phyloP scores from a whole-genome alignment of 2,888 invertebrate genomes.

The Volucella bombylans region DNA sequence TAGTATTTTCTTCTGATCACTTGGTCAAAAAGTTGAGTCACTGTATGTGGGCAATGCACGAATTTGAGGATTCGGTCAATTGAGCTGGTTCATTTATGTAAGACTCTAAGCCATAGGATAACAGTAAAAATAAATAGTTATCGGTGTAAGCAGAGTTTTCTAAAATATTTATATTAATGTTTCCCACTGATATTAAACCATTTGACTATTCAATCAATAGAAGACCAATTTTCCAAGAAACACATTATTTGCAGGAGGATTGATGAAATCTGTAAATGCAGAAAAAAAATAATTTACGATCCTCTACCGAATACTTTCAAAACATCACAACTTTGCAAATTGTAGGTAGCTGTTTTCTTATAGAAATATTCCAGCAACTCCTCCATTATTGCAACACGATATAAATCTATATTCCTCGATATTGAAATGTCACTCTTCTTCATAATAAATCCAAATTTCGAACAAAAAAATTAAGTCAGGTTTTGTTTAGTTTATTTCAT shows the following conservation, averaged over 20 bases:
- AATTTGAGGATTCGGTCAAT: not conserved
- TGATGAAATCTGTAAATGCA: not conserved
- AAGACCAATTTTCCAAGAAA: conserved; percentile 5
- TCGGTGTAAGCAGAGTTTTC: conserved; percentile 3
- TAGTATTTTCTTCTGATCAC: no score
- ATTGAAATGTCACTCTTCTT: no score
- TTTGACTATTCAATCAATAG: not conserved
- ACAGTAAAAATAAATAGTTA: conserved; percentile 16
- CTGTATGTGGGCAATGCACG: conserved; percentile 29
- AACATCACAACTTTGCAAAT: conserved; percentile 7
- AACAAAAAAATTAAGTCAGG: no score
- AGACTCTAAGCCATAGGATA: conserved; percentile 31
- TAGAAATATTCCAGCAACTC: not conserved
- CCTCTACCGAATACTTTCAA: not conserved
- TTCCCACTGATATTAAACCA: conserved; percentile 4
- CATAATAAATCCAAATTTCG: no score
- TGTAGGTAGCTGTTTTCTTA: not conserved
- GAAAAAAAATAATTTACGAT: conserved; percentile 2
- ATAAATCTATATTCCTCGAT: no score
- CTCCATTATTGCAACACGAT: not conserved
- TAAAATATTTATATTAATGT: conserved; percentile 16
- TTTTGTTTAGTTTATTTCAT: no score
- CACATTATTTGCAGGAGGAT: not conserved
- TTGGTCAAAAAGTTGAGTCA: no score
- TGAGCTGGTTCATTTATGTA: conserved; percentile 24